Evolutionary conservation across 2,113 vertebrate genomes (phyloP).

Genomic region (Rattus rattus): DNA sequence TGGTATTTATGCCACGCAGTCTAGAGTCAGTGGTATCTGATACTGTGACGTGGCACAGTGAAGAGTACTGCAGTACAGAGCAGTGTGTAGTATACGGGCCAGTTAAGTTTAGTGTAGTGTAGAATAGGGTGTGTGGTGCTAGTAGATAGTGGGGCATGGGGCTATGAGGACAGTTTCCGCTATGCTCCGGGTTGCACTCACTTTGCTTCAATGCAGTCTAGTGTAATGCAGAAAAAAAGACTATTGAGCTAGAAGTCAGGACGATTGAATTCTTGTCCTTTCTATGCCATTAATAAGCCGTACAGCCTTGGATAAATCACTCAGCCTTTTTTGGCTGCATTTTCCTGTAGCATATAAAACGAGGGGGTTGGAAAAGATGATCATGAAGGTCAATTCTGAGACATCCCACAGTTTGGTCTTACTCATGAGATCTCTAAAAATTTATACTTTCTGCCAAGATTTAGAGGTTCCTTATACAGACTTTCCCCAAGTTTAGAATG

Average conservation of each 20-base stretch:
- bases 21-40: background rate
- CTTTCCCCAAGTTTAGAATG: slow-evolving; percentile 71
- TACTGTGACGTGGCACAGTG: background rate
- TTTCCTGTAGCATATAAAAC: slow-evolving; percentile 63
- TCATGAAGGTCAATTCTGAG: slow-evolving; percentile 71
- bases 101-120: background rate
- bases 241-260: slow-evolving; percentile 5
- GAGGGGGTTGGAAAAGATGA: slow-evolving; percentile 67
- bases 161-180: too few species aligned
- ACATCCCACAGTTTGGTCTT: slow-evolving; percentile 75
- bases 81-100: background rate
- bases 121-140: too few species aligned
- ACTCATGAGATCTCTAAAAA: slow-evolving; percentile 72
- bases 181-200: background rate
- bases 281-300: slow-evolving; percentile 45
- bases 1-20: background rate
- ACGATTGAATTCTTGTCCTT: slow-evolving; percentile 27
- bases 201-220: background rate
- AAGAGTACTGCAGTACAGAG: background rate
- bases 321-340: slow-evolving; percentile 49
- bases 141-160: background rate
- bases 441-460: slow-evolving; percentile 72
- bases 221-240: background rate
- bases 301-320: slow-evolving; percentile 35
- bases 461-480: slow-evolving; percentile 74